Base-by-base conservation (phyloP, 2,797 vertebrate genomes). In the Lepus townsendii region DNA sequence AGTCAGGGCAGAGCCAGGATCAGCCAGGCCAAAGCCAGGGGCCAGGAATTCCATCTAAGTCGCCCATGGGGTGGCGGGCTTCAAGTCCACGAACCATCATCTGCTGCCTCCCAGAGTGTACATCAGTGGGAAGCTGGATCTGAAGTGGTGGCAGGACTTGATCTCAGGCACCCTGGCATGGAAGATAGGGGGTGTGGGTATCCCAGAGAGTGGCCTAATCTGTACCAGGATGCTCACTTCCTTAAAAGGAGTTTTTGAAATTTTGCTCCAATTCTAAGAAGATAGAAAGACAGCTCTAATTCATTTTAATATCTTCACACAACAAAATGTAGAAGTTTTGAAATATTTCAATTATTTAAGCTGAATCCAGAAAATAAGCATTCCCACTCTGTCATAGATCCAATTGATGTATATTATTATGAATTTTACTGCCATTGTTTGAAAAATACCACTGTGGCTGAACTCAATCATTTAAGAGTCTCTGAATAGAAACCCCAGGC, bases 311-410 rank as follows among this genome's bases (percentile, higher is more conserved):
- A 75, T 38, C 0, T 83, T 1, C 52, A 42, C 16, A 35, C 2
- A 93, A 32, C 3, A 82, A 66, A 52, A 52, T 1, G 6, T 9
- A 42, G 20, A 83, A 90, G 62, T 50, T 72, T 30, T 66, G 72
- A 95, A 86, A 16, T 89, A 84, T 66, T 80, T 90, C 3, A 79
- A 88, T 83, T 38, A 76, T 76, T 96, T 63, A 57, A 94, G n/a
- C 12, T 62, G 50, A 88, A 72, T 60, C 7, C 42, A 80, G 52
- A 96, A 88, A 91, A 77, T 4, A 95, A 20, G 3, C 73, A 35
- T 90, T 76, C 12, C 76, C 71, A 71, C 79, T 85, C 30, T 88
- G 7, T 65, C 32, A 72, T 4, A 79, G 24, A 60, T 20, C 20
- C 5, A 62, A 8, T 82, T 82, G 77, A 12, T 63, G 52, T 62